Evolutionary conservation across 2,888 invertebrate species (phyloP), one percentile per base, ranked within the genome.

Genomic region (Troglohyphantes excavatus): DNA sequence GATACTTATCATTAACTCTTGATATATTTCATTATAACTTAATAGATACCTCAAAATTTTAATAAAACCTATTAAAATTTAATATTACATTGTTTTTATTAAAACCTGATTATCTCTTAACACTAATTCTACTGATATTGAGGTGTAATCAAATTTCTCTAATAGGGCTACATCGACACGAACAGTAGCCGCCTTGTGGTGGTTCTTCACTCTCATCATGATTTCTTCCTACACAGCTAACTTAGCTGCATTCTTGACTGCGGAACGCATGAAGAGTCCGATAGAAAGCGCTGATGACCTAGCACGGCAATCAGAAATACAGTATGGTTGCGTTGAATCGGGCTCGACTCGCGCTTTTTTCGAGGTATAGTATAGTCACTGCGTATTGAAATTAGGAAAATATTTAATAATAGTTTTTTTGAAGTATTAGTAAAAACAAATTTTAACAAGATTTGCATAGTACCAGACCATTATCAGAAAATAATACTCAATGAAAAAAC

Each of bases 151-250:
- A 39, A 39, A 11, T 39, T 39, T 27, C n/a, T 65, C 26, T 78
- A 21, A 19, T 61, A 91, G 91, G 61, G 91, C 91, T 23, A 84
- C 91, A 29, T 91, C 91, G 11, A 91, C 91, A 43, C 90, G 91
- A 13, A 89, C 90, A 5, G 87, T 91, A 5, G 91, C 91, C 23
- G 90, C 89, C 0, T 67, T 91, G 2, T 91, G 91, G 91, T 91
- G 91, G 91, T 91, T 91, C 72, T 91, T 91, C 59, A 91, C 91
- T 9, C 82, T 91, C 21, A 91, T 91, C 53, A 90, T 91, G 90
- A 90, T 91, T 43, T 91, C 91, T 7, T 91, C 91, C 3, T 91
- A 91, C 86, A 91, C 91, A 0, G 91, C 91, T n/a, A 91, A 89
- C 70, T 75, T 91, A 2, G 91, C 91, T 11, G 91, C 91, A 23